Conservation (phyloP, 2,888 invertebrate genomes). For the Dilophus febrilis region DNA sequence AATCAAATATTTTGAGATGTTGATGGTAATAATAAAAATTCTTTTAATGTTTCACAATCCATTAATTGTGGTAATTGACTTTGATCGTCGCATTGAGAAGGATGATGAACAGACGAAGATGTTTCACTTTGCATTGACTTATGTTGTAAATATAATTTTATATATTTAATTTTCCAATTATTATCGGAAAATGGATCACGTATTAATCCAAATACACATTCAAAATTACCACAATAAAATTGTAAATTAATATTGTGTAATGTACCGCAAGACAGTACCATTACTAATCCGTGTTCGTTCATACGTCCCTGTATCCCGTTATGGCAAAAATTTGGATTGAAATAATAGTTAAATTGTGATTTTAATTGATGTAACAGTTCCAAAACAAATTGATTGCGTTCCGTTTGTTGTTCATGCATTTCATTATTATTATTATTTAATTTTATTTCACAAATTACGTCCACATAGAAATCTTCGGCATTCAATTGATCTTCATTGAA, state of each 20-base stretch:
- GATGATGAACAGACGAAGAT: neutral
- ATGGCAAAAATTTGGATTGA: constrained; percentile 40
- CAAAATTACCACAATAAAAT: constrained; percentile 39
- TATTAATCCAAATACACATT: constrained; percentile 44
- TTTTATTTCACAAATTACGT: constrained; percentile 29
- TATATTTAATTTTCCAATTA: constrained; percentile 50
- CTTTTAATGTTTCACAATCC: constrained; percentile 17
- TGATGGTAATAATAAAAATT: constrained; percentile 18
- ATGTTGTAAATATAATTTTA: constrained; percentile 31
- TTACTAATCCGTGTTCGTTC: constrained; percentile 42
- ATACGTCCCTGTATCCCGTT: constrained; percentile 40
- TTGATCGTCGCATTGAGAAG: neutral
- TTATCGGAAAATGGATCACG: constrained; percentile 40
- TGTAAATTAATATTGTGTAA: constrained; percentile 34
- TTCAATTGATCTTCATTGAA: constrained; percentile 28
- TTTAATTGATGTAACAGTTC: constrained; percentile 25
- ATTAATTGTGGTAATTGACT: constrained; percentile 6
- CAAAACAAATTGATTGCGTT: constrained; percentile 18
- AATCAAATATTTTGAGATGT: too few species aligned
- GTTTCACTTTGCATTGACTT: neutral
- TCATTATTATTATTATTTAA: constrained; percentile 14
- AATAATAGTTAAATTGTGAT: constrained; percentile 31
- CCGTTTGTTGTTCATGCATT: constrained; percentile 15
- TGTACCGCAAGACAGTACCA: constrained; percentile 44
- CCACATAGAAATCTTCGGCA: constrained; percentile 37